These are phyloP conservation scores for Oryzias melastigma DNA, from an alignment of 2,113 vertebrate genomes.

Conservation along the genomic window DNA sequence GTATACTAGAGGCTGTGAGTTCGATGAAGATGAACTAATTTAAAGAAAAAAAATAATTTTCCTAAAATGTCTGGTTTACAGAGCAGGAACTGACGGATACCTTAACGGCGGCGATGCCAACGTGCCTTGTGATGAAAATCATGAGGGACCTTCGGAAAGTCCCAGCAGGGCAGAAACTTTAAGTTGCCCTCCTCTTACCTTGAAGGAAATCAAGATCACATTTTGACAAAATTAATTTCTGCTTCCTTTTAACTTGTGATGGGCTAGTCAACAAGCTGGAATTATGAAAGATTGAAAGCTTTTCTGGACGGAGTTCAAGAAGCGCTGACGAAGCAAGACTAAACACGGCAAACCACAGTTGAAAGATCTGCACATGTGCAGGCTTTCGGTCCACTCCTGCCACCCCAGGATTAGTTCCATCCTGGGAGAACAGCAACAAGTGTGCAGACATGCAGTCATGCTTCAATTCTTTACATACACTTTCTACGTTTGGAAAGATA, in stretches of 20 bases:
- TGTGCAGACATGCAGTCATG: constrained; percentile 13
- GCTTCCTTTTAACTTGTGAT: constrained; percentile 60
- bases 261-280: constrained; percentile 42
- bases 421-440: constrained; percentile 51
- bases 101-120: constrained; percentile 29
- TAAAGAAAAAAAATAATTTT: constrained; percentile 25
- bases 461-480: constrained; percentile 1
- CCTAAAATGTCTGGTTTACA: constrained; percentile 34
- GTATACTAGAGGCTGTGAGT: not conserved
- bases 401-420: constrained; percentile 59
- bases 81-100: constrained; percentile 36
- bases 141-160: constrained; percentile 52
- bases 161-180: constrained; percentile 17
- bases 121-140: constrained; percentile 40
- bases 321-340: constrained; percentile 85
- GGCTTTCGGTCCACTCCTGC: constrained; percentile 43
- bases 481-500: constrained; percentile 5
- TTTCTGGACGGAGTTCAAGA: constrained; percentile 89
- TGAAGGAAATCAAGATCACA: constrained; percentile 20
- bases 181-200: constrained; percentile 8
- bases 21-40: constrained; percentile 23
- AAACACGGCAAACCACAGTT: constrained; percentile 75
- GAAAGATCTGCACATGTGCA: constrained; percentile 79
- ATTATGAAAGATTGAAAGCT: constrained; percentile 87
- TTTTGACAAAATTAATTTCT: constrained; percentile 46